Conservation (phyloP, 2,113 vertebrate genomes). For the Mionectes macconnelli region DNA sequence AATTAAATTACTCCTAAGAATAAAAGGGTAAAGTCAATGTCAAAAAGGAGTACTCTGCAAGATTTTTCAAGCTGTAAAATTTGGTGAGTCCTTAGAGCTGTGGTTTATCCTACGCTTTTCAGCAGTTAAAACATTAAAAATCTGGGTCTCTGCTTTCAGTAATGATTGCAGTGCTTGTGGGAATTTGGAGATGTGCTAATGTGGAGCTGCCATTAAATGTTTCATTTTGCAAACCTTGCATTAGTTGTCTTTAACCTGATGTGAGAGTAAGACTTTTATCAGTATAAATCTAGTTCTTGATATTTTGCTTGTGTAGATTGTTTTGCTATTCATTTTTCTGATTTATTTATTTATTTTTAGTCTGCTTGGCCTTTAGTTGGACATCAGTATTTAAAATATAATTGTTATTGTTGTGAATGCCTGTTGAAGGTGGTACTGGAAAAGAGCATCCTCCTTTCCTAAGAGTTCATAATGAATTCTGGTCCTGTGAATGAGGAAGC, state of each 20-base stretch:
- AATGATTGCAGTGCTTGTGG: neutral
- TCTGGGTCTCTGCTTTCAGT: neutral
- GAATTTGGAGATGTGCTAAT: neutral
- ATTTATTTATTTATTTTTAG: neutral
- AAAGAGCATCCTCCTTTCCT: neutral
- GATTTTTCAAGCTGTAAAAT: neutral
- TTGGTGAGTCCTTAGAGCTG: neutral
- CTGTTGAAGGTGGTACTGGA: neutral
- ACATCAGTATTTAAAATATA: neutral
- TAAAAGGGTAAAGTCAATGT: neutral
- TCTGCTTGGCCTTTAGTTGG: neutral
- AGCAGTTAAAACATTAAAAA: neutral
- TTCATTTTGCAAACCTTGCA: neutral
- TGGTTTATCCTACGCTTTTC: neutral
- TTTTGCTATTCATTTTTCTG: neutral
- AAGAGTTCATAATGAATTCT: neutral
- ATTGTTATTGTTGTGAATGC: neutral
- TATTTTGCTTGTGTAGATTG: neutral
- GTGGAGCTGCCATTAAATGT: neutral
- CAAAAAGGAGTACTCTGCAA: neutral
- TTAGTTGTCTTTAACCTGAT: neutral
- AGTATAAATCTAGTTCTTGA: neutral
- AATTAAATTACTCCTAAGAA: neutral
- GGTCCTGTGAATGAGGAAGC: neutral
- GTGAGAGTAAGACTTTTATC: neutral